phyloP scores from a whole-genome alignment of 2,797 vertebrate species.

The Leptodactylus fallax region DNA sequence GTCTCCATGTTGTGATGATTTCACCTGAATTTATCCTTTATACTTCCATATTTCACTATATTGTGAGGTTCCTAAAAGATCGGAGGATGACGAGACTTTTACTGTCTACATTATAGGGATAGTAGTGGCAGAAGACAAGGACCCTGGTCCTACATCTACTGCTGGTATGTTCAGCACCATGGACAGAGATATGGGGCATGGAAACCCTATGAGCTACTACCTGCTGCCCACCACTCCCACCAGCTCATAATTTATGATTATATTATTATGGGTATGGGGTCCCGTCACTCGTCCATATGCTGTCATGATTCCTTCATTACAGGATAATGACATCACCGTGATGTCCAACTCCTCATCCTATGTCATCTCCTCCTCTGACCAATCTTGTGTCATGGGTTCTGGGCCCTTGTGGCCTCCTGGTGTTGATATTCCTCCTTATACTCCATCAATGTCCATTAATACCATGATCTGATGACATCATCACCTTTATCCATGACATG shows the following conservation, averaged over 20 bases:
- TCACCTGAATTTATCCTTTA: not conserved
- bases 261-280: too few species aligned
- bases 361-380: not conserved
- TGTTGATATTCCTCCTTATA: too few species aligned
- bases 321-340: too few species aligned
- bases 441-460: too few species aligned
- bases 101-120: not conserved
- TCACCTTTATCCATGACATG: too few species aligned
- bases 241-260: too few species aligned
- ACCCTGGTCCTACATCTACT: not conserved
- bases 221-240: not conserved
- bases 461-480: too few species aligned
- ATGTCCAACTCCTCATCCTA: too few species aligned
- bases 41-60: not conserved
- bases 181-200: not conserved
- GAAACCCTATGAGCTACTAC: too few species aligned
- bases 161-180: not conserved
- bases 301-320: too few species aligned
- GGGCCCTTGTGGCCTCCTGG: too few species aligned
- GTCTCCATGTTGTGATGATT: not conserved
- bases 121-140: not conserved
- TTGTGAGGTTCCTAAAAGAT: not conserved
- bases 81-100: not conserved
- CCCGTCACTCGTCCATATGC: not conserved
- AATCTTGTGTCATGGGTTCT: too few species aligned